Evolutionary conservation across 35 echinoderm and acorn worm genomes (phyloP).

Genomic region (Ophiothrix spiculata): DNA sequence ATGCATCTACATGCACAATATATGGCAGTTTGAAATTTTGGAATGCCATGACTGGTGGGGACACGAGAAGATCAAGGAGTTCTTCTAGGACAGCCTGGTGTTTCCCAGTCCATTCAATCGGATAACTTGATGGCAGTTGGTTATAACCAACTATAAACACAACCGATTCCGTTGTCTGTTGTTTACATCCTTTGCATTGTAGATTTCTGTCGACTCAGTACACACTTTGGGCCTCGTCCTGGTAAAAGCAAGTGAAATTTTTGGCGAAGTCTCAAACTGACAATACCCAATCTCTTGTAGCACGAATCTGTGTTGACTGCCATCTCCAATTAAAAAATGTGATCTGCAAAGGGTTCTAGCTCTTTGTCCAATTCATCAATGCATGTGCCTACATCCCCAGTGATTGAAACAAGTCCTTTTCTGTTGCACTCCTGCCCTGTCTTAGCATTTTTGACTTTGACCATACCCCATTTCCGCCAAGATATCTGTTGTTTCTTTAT

Average conservation of each 20-base stretch:
- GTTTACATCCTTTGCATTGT: background rate
- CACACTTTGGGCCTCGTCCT: background rate
- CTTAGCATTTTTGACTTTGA: background rate
- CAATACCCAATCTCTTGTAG: background rate
- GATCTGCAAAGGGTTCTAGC: background rate
- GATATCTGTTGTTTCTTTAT: background rate
- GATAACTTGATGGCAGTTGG: too few relatives aligned
- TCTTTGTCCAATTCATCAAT: background rate
- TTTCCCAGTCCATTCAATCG: slow-evolving; percentile 14
- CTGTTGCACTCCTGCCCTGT: background rate
- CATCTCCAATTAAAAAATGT: background rate
- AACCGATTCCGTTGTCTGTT: background rate
- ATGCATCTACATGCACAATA: slow-evolving; percentile 48
- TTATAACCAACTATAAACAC: too few relatives aligned
- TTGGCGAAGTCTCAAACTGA: background rate
- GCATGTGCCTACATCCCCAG: background rate
- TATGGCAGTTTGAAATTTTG: slow-evolving; percentile 26
- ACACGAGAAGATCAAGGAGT: slow-evolving; percentile 4
- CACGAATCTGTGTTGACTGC: background rate
- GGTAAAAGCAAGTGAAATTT: background rate
- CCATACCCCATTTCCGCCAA: background rate
- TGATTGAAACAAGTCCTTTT: background rate
- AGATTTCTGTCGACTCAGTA: background rate
- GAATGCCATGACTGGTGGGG: slow-evolving; percentile 42
- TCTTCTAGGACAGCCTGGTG: background rate